Evolutionary conservation across 2,113 vertebrate species (phyloP).

Genomic region (Marmota monax): DNA sequence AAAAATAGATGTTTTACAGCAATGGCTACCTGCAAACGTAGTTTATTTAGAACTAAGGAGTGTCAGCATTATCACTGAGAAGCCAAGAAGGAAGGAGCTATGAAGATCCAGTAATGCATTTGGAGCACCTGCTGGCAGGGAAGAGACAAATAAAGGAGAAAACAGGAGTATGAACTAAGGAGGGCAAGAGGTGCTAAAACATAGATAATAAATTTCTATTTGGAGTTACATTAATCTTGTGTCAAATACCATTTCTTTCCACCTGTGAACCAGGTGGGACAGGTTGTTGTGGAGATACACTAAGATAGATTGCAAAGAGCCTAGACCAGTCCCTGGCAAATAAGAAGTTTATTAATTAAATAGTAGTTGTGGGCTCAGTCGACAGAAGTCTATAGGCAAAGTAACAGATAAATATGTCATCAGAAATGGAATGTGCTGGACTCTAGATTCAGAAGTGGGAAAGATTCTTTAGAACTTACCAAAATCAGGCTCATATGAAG

Average conservation of each 20-base stretch:
- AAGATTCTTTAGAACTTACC: neutral
- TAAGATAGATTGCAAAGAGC: neutral
- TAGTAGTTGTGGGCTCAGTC: fast-evolving
- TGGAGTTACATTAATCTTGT: neutral
- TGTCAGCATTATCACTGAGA: neutral
- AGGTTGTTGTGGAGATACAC: neutral
- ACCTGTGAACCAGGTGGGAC: neutral
- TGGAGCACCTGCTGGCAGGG: fast-evolving
- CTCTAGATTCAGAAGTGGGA: neutral
- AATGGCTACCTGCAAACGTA: neutral
- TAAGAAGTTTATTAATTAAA: neutral
- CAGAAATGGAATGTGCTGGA: neutral
- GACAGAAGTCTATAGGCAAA: neutral
- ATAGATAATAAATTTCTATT: neutral
- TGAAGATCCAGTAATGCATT: fast-evolving
- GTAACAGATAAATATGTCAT: neutral
- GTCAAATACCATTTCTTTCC: neutral
- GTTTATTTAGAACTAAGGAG: neutral
- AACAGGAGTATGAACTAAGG: neutral
- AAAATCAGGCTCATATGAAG: neutral
- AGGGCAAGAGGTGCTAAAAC: neutral
- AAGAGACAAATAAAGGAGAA: neutral
- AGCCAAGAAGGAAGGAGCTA: neutral
- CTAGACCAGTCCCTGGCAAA: neutral
- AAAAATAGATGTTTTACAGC: neutral